Percentiles rank a stretch among this genome's conserved stretches.
Conservation (phyloP, 2,113 vertebrate species). For the Mungos mungo region DNA sequence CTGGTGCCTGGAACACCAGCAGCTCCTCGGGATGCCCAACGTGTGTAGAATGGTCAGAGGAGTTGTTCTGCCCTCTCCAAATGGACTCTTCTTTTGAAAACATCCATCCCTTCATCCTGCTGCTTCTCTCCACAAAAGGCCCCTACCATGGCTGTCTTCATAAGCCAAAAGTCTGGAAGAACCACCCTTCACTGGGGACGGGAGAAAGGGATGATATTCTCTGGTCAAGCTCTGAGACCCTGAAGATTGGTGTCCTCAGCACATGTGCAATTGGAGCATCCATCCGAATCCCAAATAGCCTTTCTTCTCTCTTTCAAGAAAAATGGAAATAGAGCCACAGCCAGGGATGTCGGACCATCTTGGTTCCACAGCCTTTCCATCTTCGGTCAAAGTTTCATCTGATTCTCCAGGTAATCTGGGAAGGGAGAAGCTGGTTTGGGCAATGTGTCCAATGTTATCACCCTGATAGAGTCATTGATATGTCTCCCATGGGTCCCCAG, state of each 20-base stretch:
- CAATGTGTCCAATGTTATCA: not conserved
- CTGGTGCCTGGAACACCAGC: not conserved
- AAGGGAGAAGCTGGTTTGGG: not conserved
- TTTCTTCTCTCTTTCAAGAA: not conserved
- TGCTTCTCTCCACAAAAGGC: not conserved
- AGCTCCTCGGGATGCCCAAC: not conserved
- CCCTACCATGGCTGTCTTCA: not conserved
- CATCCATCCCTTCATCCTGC: not conserved
- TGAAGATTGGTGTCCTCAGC: not conserved
- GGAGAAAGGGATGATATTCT: not conserved
- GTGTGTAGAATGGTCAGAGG: fast-evolving
- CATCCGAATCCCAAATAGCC: not conserved
- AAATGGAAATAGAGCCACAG: not conserved
- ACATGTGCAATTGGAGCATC: not conserved
- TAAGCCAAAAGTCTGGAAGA: not conserved
- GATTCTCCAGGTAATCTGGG: not conserved
- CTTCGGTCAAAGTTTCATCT: not conserved
- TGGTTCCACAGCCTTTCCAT: not conserved
- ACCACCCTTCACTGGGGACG: not conserved
- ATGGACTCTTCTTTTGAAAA: not conserved
- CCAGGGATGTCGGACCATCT: not conserved
- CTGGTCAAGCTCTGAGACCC: not conserved
- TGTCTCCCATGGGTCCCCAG: not conserved
- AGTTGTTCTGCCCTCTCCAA: not conserved
- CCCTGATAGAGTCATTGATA: not conserved